Percentiles rank a stretch among this genome's conserved stretches.
These are phyloP conservation scores for Drosophila vallismaia DNA, from an alignment of 2,888 invertebrate species.

Conservation along the genomic window DNA sequence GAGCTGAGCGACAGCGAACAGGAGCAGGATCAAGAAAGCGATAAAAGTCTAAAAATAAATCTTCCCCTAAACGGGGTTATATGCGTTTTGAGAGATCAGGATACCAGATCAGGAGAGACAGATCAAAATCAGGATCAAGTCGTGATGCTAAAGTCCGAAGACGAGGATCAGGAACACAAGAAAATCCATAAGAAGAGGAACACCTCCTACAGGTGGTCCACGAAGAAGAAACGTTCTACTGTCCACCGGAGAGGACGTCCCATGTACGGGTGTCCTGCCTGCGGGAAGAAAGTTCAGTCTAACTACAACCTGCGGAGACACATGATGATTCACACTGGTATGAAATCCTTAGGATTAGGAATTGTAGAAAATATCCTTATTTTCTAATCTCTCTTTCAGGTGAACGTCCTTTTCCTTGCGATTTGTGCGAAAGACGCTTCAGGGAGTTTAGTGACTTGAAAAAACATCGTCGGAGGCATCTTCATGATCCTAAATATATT, in stretches of 20 bases:
- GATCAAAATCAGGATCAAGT: conserved; percentile 36
- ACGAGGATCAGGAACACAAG: conserved; percentile 52
- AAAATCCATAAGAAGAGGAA: conserved; percentile 50
- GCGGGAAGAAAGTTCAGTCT: conserved; percentile 82
- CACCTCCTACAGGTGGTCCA: conserved; percentile 31
- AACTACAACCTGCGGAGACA: conserved; percentile 83
- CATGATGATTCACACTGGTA: conserved; percentile 84
- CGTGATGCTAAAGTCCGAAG: conserved; percentile 64
- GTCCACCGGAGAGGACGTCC: conserved; percentile 79
- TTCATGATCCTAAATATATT: conserved; percentile 74
- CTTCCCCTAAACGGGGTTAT: conserved; percentile 60
- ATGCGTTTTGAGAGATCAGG: conserved; percentile 57
- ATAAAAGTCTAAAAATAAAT: conserved; percentile 17
- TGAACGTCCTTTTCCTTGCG: conserved; percentile 83
- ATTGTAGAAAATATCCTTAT: not conserved
- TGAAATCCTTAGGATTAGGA: not conserved
- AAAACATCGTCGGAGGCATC: conserved; percentile 82
- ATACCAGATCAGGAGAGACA: not conserved
- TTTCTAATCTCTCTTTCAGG: conserved; percentile 55
- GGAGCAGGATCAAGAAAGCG: conserved; percentile 14
- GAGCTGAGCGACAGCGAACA: conserved; percentile 76
- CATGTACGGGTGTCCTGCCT: conserved; percentile 82
- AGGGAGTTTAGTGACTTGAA: conserved; percentile 83
- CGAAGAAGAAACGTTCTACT: conserved; percentile 60
- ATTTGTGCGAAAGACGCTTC: conserved; percentile 82